Evolutionary conservation across 1,140 invertebrate genomes (phyloP).

Genomic region (Hycleus phaleratus): DNA sequence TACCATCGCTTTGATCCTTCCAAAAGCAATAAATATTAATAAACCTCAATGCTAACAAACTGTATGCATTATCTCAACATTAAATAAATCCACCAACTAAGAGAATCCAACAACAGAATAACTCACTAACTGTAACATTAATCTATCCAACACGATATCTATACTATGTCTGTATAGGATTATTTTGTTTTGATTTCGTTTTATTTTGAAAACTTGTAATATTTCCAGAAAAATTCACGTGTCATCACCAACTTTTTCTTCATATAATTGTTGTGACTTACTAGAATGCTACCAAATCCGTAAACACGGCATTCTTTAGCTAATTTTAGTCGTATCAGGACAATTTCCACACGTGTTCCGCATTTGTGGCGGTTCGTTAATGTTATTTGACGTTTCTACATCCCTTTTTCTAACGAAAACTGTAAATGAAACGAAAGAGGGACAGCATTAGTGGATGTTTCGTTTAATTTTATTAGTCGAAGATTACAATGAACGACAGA

Average conservation of each 20-base stretch:
- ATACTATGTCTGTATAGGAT: background rate
- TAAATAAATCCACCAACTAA: background rate
- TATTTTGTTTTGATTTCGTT: background rate
- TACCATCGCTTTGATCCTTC: constrained; percentile 18
- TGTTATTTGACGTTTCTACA: constrained; percentile 7
- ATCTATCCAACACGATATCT: background rate
- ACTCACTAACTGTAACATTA: background rate
- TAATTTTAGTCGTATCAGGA: constrained; percentile 14
- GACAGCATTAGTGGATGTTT: no score
- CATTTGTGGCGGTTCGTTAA: constrained; percentile 15
- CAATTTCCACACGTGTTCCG: constrained; percentile 15
- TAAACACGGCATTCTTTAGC: constrained; percentile 13
- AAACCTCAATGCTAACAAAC: constrained; percentile 25
- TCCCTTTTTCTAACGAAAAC: no score
- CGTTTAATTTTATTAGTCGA: no score
- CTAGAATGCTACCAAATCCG: constrained; percentile 7
- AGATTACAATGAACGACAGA: no score
- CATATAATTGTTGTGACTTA: constrained; percentile 11
- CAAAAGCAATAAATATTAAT: constrained; percentile 27
- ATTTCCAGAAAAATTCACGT: background rate
- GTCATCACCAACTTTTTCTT: background rate
- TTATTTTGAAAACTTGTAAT: background rate
- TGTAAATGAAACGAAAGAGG: no score
- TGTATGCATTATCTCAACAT: constrained; percentile 20
- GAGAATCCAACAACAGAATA: background rate